A percentile compares a stretch with the other conserved stretches of the same genome.
Evolutionary conservation across 2,113 vertebrate genomes (phyloP).

Genomic region (Arenaria interpres): DNA sequence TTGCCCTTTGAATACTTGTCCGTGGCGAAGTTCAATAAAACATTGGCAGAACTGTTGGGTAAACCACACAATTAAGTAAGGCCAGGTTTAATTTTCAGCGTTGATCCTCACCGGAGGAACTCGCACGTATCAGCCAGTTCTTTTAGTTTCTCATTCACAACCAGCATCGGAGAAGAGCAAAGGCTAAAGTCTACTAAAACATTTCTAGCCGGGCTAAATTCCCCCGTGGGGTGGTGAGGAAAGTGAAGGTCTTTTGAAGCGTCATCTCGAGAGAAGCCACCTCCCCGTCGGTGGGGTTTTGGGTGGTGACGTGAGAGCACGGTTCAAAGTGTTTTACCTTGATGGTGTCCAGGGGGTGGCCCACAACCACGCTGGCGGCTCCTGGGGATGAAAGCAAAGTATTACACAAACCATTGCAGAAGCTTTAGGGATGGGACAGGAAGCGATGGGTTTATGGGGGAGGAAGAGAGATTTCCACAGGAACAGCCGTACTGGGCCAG

Average conservation of each 20-base stretch:
- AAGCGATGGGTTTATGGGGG: neutral
- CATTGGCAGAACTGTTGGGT: neutral
- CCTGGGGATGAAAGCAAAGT: conserved; percentile 66
- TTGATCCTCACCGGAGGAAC: neutral
- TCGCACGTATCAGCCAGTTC: fast-evolving
- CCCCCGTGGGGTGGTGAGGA: neutral
- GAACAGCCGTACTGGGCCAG: neutral
- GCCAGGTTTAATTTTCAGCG: conserved; percentile 14
- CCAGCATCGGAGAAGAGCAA: neutral
- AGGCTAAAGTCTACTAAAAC: neutral
- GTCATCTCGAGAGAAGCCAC: neutral
- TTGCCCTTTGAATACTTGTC: conserved; percentile 29
- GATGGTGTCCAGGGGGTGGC: conserved; percentile 82
- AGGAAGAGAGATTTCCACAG: neutral
- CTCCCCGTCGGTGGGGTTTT: neutral
- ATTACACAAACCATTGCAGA: neutral
- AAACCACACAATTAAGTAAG: neutral
- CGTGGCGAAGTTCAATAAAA: conserved; percentile 13
- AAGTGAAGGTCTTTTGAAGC: neutral
- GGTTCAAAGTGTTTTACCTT: conserved; percentile 72
- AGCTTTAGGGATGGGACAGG: neutral
- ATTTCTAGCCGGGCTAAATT: neutral
- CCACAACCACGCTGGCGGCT: conserved; percentile 76
- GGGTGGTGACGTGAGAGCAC: neutral
- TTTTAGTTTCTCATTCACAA: neutral